phyloP scores from a whole-genome alignment of 2,888 invertebrate species.

The Drosophila niveifrons region DNA sequence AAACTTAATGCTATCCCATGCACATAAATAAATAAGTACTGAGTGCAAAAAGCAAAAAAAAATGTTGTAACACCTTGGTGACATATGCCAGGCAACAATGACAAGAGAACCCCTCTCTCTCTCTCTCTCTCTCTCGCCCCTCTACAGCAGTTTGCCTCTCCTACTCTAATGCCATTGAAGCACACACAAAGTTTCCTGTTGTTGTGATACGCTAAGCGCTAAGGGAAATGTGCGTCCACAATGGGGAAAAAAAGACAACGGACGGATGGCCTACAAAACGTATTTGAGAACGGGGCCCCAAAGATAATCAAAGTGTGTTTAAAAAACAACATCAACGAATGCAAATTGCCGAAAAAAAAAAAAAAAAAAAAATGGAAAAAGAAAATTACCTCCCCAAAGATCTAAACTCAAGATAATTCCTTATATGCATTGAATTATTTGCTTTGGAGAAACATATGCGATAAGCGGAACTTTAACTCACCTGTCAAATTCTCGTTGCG shows the following conservation, averaged over 20 bases:
- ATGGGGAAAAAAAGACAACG: constrained; percentile 16
- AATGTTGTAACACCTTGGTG: constrained; percentile 67
- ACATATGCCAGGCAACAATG: constrained; percentile 74
- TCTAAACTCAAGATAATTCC: constrained; percentile 12
- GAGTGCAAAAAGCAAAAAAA: constrained; percentile 20
- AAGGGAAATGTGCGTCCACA: constrained; percentile 27
- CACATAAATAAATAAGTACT: constrained; percentile 3
- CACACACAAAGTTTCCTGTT: constrained; percentile 23
- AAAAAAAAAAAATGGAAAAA: too few relatives aligned
- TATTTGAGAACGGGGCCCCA: background rate
- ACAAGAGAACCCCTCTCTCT: constrained; percentile 43
- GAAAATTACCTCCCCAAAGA: constrained; percentile 19
- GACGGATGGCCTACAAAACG: constrained; percentile 13
- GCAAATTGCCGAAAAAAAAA: constrained; percentile 37
- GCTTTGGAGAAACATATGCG: background rate
- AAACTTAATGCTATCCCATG: constrained; percentile 38
- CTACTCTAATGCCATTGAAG: constrained; percentile 1
- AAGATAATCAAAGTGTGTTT: constrained; percentile 53
- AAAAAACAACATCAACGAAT: constrained; percentile 28
- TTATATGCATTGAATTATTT: constrained; percentile 10
- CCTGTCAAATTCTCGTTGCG: background rate
- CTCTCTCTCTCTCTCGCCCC: background rate
- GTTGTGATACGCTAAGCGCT: constrained; percentile 38
- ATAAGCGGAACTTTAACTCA: background rate
- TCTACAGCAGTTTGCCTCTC: background rate